phyloP scores from a whole-genome alignment of 1,140 invertebrate genomes.

The Diachasmimorpha longicaudata region DNA sequence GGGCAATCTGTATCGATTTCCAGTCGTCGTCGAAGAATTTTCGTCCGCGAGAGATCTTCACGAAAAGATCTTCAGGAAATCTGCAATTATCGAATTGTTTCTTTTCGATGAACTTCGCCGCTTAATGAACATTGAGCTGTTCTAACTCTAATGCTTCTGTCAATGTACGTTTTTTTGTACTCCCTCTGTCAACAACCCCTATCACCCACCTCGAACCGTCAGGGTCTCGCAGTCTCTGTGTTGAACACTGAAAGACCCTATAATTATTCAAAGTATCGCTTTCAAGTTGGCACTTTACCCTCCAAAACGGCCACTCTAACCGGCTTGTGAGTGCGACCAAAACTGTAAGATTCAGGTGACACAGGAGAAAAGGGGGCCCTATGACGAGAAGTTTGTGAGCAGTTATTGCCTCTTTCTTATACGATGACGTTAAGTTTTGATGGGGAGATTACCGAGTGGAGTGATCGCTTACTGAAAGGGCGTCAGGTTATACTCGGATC shows the following conservation, averaged over 20 bases:
- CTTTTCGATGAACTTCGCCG: too few species aligned
- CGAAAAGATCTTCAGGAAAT: too few species aligned
- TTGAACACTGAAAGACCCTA: background rate
- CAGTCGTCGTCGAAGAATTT: slow-evolving; percentile 43
- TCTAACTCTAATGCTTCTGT: too few species aligned
- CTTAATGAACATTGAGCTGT: too few species aligned
- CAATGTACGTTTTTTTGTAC: slow-evolving; percentile 26
- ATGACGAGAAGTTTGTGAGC: background rate
- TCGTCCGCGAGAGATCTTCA: too few species aligned
- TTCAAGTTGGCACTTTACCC: background rate
- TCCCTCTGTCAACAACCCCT: background rate
- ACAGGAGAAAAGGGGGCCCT: background rate
- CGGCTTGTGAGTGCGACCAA: background rate
- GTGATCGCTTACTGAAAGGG: slow-evolving; percentile 1
- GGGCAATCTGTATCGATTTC: slow-evolving; percentile 60
- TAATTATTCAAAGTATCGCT: slow-evolving; percentile 8
- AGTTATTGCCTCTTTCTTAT: slow-evolving; percentile 13
- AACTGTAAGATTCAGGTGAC: background rate
- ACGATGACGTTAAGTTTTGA: slow-evolving; percentile 12
- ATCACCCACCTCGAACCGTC: background rate
- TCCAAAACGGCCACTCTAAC: background rate
- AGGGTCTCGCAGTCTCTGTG: background rate
- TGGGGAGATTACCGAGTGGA: slow-evolving; percentile 11
- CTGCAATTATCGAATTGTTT: too few species aligned
- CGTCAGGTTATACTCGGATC: slow-evolving; percentile 6